Conservation (phyloP, 2,888 invertebrate genomes). For the Drosophila paranaensis region DNA sequence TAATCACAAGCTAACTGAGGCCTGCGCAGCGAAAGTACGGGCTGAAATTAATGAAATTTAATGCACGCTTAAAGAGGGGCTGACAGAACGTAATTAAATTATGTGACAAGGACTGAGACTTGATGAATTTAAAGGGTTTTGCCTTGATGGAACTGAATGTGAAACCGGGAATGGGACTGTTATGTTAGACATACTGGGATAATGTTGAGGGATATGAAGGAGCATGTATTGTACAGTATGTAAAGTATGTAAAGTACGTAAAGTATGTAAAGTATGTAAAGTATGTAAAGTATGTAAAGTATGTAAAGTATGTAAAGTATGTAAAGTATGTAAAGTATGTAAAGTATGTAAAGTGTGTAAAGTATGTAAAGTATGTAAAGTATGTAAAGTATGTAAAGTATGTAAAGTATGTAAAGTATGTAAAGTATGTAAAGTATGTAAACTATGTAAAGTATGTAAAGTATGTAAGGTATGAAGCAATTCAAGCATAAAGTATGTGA, state of each 20-base stretch:
- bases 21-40: too few relatives aligned
- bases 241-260: background rate
- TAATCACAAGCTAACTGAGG: background rate
- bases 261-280: background rate
- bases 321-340: background rate
- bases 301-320: background rate
- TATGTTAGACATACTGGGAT: background rate
- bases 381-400: background rate
- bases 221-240: background rate
- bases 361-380: background rate
- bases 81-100: background rate
- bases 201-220: background rate
- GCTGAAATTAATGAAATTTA: background rate
- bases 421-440: too few relatives aligned
- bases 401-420: too few relatives aligned
- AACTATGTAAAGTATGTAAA: too few relatives aligned
- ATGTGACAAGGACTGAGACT: background rate
- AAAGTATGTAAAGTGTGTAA: background rate
- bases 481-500: too few relatives aligned
- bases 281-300: background rate
- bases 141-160: background rate
- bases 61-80: background rate
- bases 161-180: background rate
- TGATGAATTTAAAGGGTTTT: background rate
- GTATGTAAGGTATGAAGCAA: too few relatives aligned